A percentile compares a stretch with the other conserved stretches of the same genome.
phyloP scores from a whole-genome alignment of 2,888 invertebrate species.

The Operophtera brumata region DNA sequence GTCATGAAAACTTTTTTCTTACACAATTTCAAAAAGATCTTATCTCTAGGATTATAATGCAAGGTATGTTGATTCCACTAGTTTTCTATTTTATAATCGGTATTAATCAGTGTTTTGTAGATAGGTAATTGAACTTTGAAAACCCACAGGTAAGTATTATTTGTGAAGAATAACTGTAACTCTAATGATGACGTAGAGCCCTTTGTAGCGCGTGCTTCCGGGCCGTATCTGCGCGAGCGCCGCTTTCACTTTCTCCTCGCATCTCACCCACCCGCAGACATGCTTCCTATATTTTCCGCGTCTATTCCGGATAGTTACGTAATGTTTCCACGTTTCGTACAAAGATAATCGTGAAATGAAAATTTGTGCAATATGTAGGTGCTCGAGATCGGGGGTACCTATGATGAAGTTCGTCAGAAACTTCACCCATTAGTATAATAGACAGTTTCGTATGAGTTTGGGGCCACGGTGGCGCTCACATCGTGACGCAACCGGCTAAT shows the following conservation, averaged over 20 bases:
- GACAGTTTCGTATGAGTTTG: conserved; percentile 51
- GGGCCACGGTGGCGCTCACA: conserved; percentile 56
- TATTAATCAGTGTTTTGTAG: conserved; percentile 4
- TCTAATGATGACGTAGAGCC: conserved; percentile 47
- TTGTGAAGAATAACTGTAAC: conserved; percentile 16
- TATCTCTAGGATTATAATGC: conserved; percentile 20
- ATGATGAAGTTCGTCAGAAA: conserved; percentile 31
- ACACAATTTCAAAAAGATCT: conserved; percentile 19
- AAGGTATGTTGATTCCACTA: conserved; percentile 19
- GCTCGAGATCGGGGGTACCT: conserved; percentile 10
- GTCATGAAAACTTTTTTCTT: conserved; percentile 13
- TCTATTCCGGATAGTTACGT: conserved; percentile 58
- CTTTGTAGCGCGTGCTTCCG: conserved; percentile 71
- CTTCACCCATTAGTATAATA: conserved; percentile 45
- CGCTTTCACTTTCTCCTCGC: conserved; percentile 78
- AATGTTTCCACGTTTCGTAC: conserved; percentile 34
- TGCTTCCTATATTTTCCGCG: conserved; percentile 64
- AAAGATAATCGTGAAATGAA: conserved; percentile 22
- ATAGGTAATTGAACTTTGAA: conserved; percentile 2
- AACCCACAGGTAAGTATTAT: conserved; percentile 16
- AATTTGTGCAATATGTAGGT: conserved; percentile 21
- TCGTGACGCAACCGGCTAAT: conserved; percentile 80
- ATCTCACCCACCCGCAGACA: conserved; percentile 59
- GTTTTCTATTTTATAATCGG: conserved; percentile 3
- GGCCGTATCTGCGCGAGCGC: conserved; percentile 70